These are phyloP conservation scores for Cloeon dipterum DNA, from an alignment of 2,888 invertebrate genomes.

Conservation along the genomic window DNA sequence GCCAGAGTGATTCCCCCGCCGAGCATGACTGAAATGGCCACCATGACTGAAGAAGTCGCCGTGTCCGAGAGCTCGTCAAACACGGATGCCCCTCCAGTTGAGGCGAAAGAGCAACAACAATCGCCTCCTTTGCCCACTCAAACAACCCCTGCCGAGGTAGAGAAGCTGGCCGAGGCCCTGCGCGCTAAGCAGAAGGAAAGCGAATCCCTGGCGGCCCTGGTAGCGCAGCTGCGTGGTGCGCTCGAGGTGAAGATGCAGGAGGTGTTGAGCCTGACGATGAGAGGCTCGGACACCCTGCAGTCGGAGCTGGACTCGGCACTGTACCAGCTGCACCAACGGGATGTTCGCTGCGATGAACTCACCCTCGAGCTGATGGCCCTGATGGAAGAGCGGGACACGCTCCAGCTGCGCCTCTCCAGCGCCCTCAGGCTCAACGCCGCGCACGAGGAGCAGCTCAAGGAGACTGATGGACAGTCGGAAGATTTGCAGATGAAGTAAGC, in stretches of 20 bases:
- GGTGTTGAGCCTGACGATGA: constrained; percentile 6
- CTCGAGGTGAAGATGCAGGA: constrained; percentile 9
- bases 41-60: no score
- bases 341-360: constrained; percentile 66
- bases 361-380: constrained; percentile 49
- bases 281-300: constrained; percentile 8
- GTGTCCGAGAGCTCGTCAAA: no score
- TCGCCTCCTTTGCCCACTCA: no score
- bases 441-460: not conserved
- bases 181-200: not conserved
- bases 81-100: no score
- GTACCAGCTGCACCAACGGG: constrained; percentile 68
- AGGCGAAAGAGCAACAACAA: no score
- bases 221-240: constrained; percentile 8
- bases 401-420: constrained; percentile 62
- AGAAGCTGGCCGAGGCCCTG: constrained; percentile 20
- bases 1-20: no score
- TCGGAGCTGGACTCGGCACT: constrained; percentile 42
- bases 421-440: constrained; percentile 48
- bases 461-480: not conserved
- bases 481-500: not conserved
- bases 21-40: no score
- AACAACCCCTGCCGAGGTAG: no score
- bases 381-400: constrained; percentile 62
- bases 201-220: not conserved